Percentiles rank a stretch among this genome's conserved stretches.
Evolutionary conservation across 2,113 vertebrate genomes (phyloP).

Genomic region (Mustela lutreola): DNA sequence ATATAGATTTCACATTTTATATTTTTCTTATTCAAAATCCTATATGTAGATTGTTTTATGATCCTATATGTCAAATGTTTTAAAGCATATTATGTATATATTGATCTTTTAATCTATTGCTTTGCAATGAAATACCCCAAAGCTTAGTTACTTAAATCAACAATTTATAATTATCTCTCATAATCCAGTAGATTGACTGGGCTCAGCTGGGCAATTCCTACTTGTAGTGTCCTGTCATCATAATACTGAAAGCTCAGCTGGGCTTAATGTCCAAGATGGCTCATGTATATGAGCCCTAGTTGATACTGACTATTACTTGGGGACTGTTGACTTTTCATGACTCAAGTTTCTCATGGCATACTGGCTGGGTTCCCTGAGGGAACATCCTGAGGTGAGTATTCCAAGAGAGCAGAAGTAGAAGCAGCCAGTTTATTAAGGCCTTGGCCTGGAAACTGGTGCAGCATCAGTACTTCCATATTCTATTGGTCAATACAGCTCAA

Average conservation of each 20-base stretch:
- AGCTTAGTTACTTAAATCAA: not conserved
- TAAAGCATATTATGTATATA: not conserved
- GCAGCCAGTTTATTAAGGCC: not conserved
- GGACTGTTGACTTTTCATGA: not conserved
- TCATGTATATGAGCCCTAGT: not conserved
- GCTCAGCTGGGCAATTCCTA: not conserved
- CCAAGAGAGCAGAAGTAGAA: not conserved
- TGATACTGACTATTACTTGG: not conserved
- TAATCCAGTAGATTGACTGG: not conserved
- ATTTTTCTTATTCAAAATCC: not conserved
- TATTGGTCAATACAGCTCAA: not conserved
- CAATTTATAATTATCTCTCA: not conserved
- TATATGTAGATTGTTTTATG: not conserved
- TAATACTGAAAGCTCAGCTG: not conserved
- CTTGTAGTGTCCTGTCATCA: not conserved
- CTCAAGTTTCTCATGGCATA: not conserved
- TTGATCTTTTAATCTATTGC: not conserved
- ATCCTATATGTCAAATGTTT: not conserved
- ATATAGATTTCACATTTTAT: not conserved
- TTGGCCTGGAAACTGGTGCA: not conserved
- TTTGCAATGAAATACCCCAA: not conserved
- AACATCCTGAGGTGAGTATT: not conserved
- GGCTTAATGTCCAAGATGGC: not conserved
- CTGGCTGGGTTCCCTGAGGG: not conserved
- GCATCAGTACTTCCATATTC: not conserved